Conservation (phyloP, 2,888 invertebrate species). For the Oligia latruncula region DNA sequence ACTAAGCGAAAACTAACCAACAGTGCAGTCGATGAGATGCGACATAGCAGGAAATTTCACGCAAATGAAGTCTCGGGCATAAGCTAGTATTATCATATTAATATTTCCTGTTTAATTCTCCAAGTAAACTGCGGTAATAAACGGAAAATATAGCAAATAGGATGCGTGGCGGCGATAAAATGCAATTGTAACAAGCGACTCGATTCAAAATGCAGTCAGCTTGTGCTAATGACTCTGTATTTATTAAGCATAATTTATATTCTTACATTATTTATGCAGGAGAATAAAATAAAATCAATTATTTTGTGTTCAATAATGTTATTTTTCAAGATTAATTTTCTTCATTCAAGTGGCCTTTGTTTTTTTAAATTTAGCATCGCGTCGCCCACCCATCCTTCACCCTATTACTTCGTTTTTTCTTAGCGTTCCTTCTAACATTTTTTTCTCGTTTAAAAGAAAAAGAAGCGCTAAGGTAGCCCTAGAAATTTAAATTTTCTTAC, state of each 20-base stretch:
- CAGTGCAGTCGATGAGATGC: too few relatives aligned
- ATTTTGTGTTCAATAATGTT: background rate
- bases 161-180: slow-evolving; percentile 14
- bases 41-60: too few relatives aligned
- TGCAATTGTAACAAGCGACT: slow-evolving; percentile 29
- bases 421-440: background rate
- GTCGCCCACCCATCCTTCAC: background rate
- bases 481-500: too few relatives aligned
- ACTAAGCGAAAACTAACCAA: too few relatives aligned
- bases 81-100: too few relatives aligned
- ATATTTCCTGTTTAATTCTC: background rate
- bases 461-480: too few relatives aligned
- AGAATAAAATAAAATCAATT: background rate
- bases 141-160: slow-evolving; percentile 18
- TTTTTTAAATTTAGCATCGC: background rate
- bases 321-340: background rate
- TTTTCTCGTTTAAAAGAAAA: too few relatives aligned
- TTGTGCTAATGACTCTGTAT: slow-evolving; percentile 27
- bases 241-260: slow-evolving; percentile 11
- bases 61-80: too few relatives aligned
- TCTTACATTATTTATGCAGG: background rate
- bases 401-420: background rate
- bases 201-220: slow-evolving; percentile 13
- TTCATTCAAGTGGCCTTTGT: background rate
- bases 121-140: slow-evolving; percentile 18